Evolutionary conservation across 2,113 vertebrate genomes (phyloP).

Genomic region (Cynocephalus volans): DNA sequence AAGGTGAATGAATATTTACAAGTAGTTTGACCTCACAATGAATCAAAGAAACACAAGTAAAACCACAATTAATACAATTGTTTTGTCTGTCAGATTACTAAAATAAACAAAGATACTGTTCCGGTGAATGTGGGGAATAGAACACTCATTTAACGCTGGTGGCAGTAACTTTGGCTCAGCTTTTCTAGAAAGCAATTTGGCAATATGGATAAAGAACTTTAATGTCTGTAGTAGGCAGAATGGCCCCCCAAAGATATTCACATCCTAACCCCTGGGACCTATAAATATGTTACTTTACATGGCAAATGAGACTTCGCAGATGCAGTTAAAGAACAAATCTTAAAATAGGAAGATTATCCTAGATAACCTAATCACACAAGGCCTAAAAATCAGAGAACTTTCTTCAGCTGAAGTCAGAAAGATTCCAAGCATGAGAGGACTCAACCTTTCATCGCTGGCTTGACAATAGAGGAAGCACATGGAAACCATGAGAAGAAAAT

Average conservation of each 20-base stretch:
- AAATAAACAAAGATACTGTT: background rate
- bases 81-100: background rate
- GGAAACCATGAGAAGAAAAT: background rate
- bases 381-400: background rate
- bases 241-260: background rate
- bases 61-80: background rate
- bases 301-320: background rate
- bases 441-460: background rate
- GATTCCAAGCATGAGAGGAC: background rate
- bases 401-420: background rate
- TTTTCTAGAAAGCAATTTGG: background rate
- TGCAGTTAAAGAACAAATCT: background rate
- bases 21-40: background rate
- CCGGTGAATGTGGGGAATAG: background rate
- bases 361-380: background rate
- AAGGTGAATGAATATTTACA: background rate
- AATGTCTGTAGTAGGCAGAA: background rate
- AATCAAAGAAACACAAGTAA: background rate
- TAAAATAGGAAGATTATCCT: background rate
- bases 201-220: too few relatives aligned
- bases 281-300: background rate
- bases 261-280: background rate
- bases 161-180: background rate
- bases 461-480: background rate
- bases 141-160: background rate